Evolutionary conservation across 2,797 vertebrate species (phyloP).

Genomic region (Alosa sapidissima): DNA sequence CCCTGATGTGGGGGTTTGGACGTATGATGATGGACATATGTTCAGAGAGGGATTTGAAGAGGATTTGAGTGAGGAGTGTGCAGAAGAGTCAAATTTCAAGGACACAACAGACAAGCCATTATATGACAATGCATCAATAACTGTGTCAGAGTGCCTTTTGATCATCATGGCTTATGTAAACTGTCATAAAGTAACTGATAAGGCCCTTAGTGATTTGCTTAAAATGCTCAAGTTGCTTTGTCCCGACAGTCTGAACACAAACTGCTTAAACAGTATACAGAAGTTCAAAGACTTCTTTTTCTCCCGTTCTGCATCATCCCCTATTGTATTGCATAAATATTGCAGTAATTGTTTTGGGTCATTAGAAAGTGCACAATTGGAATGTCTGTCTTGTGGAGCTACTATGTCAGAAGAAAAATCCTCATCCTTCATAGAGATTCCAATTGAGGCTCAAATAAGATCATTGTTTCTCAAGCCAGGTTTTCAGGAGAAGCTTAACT

Average conservation of each 20-base stretch:
- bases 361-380: constrained; percentile 31
- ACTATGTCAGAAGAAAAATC: no score
- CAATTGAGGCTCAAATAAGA: no score
- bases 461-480: no score
- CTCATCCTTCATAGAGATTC: no score
- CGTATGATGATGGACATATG: constrained; percentile 40
- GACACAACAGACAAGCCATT: no score
- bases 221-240: constrained; percentile 46
- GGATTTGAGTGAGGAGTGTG: constrained; percentile 34
- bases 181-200: constrained; percentile 47
- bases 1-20: constrained; percentile 37
- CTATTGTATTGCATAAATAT: constrained; percentile 47
- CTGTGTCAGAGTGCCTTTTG: constrained; percentile 46
- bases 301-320: constrained; percentile 34
- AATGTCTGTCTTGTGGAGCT: constrained; percentile 29
- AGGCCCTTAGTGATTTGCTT: constrained; percentile 45
- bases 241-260: constrained; percentile 32
- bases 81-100: no score
- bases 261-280: no score
- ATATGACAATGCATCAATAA: constrained; percentile 30
- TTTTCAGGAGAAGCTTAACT: no score
- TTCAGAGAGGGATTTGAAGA: constrained; percentile 42
- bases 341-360: constrained; percentile 42
- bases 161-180: constrained; percentile 43
- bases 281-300: no score